phyloP scores from a whole-genome alignment of 2,797 vertebrate species.

The Schizothorax lantsangensis region DNA sequence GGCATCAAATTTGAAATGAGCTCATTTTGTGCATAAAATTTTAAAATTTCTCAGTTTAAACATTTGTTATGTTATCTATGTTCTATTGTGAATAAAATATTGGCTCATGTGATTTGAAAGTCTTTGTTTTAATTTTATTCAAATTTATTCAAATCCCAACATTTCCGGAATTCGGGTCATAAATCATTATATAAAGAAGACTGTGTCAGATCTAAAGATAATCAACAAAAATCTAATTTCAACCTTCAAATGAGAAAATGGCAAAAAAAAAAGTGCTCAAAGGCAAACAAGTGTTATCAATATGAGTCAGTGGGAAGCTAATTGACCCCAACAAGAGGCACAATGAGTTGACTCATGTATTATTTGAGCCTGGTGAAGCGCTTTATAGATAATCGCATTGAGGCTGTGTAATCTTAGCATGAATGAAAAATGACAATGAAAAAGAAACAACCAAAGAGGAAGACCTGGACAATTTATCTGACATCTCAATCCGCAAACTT shows the following conservation, averaged over 20 bases:
- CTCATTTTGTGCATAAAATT: too few species aligned
- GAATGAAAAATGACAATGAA: conserved; percentile 36
- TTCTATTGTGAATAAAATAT: too few species aligned
- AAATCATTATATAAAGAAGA: background rate
- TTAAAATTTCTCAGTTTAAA: too few species aligned
- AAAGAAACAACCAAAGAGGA: conserved; percentile 19
- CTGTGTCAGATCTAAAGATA: background rate
- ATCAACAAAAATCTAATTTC: background rate
- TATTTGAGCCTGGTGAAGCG: conserved; percentile 50
- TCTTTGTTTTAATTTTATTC: too few species aligned
- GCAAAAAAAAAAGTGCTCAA: background rate
- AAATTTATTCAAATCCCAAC: too few species aligned
- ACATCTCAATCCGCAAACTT: background rate
- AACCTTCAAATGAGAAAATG: background rate
- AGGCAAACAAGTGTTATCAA: conserved; percentile 19
- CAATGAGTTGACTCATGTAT: conserved; percentile 40
- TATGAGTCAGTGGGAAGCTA: conserved; percentile 43
- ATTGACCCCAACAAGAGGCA: conserved; percentile 50
- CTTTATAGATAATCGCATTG: conserved; percentile 43
- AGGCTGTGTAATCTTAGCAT: conserved; percentile 50
- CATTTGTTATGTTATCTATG: too few species aligned
- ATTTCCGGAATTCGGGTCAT: too few species aligned
- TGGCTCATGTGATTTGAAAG: too few species aligned
- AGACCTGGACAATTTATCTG: conserved; percentile 8
- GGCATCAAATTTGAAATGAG: too few species aligned